Percentiles rank a stretch among this genome's conserved stretches.
Conservation (phyloP, 2,888 invertebrate species). For the Himalopsyche japonica region DNA sequence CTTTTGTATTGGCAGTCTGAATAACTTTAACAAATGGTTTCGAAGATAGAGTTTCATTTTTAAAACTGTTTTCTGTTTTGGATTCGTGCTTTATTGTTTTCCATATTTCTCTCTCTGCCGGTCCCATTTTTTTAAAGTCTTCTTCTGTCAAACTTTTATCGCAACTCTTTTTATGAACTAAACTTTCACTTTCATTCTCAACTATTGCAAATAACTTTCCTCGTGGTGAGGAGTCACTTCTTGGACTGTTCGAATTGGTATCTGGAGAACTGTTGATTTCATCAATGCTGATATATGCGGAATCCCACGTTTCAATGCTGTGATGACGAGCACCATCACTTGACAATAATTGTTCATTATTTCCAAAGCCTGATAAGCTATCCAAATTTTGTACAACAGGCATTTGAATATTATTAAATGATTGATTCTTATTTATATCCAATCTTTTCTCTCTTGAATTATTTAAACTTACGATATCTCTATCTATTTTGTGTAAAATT, state of each 20-base stretch:
- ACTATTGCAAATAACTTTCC: conserved; percentile 37
- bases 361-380: neutral
- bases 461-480: conserved; percentile 42
- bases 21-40: conserved; percentile 4
- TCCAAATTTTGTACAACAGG: conserved; percentile 6
- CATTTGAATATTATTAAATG: neutral
- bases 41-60: neutral
- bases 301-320: conserved; percentile 55
- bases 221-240: conserved; percentile 23
- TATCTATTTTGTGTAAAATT: conserved; percentile 2
- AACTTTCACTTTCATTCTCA: conserved; percentile 45
- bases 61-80: conserved; percentile 47
- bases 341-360: conserved; percentile 1
- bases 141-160: conserved; percentile 36
- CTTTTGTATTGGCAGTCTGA: neutral
- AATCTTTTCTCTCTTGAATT: conserved; percentile 15
- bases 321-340: neutral
- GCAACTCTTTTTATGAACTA: conserved; percentile 41
- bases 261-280: conserved; percentile 56
- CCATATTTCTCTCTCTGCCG: conserved; percentile 56
- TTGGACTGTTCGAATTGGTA: conserved; percentile 49
- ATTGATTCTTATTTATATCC: neutral
- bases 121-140: conserved; percentile 49
- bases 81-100: conserved; percentile 43
- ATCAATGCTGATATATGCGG: conserved; percentile 61